Percentiles rank a stretch among this genome's conserved stretches.
phyloP scores from a whole-genome alignment of 1,140 invertebrate species.

The Panulirus ornatus region DNA sequence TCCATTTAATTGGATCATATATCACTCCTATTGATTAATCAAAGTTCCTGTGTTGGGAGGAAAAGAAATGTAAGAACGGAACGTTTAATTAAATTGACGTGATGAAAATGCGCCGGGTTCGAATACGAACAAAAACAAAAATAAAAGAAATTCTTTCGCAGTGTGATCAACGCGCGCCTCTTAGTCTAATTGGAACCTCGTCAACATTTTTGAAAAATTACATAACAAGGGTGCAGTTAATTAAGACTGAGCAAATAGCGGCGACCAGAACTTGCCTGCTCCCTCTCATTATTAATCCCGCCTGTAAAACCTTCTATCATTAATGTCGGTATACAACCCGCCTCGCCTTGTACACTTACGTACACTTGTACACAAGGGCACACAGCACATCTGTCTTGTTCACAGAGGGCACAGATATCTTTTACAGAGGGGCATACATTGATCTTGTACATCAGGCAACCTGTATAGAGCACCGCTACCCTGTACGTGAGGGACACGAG shows the following conservation, averaged over 20 bases:
- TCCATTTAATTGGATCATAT: constrained; percentile 61
- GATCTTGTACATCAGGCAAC: too few species aligned
- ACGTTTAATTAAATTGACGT: constrained; percentile 71
- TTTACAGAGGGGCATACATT: too few species aligned
- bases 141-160: constrained; percentile 59
- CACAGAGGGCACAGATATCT: too few species aligned
- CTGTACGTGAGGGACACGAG: too few species aligned
- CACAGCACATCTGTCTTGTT: background rate
- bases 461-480: too few species aligned
- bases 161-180: constrained; percentile 67
- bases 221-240: constrained; percentile 74
- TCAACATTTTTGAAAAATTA: constrained; percentile 74
- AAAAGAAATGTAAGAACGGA: constrained; percentile 56
- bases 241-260: constrained; percentile 73
- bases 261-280: constrained; percentile 62
- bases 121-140: constrained; percentile 58
- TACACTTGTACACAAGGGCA: background rate
- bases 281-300: constrained; percentile 64
- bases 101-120: constrained; percentile 42
- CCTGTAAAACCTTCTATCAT: constrained; percentile 56
- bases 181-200: constrained; percentile 74
- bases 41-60: constrained; percentile 53
- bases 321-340: constrained; percentile 62
- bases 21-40: constrained; percentile 69
- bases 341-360: constrained; percentile 30